Conservation (phyloP, 53 echinoderm and acorn worm species). For the Luidia sarsii region DNA sequence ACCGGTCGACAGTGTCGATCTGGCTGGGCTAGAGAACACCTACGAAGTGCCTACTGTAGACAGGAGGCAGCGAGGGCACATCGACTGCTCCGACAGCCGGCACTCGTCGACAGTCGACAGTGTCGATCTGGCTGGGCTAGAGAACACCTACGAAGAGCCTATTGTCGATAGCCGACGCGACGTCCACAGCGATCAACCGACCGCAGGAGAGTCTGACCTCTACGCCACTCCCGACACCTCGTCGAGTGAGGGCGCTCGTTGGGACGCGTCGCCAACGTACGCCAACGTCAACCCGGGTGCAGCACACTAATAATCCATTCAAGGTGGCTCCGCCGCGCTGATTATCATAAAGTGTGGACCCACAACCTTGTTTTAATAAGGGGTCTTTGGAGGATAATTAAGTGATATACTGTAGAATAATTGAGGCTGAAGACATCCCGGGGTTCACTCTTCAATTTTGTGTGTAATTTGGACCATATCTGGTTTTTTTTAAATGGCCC, state of each 20-base stretch:
- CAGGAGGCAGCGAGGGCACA: neutral
- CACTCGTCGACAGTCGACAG: neutral
- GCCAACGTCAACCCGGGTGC: constrained; percentile 8
- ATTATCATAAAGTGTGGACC: constrained; percentile 8
- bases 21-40: constrained; percentile 21
- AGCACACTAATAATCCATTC: neutral
- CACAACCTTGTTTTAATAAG: constrained; percentile 15
- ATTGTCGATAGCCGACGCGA: no score
- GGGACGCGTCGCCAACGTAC: neutral
- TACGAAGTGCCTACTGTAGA: no score
- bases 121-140: neutral
- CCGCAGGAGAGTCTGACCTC: neutral
- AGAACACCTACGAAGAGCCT: constrained; percentile 42
- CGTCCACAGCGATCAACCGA: neutral
- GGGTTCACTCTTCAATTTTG: no score
- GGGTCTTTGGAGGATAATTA: constrained; percentile 25
- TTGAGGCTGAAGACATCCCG: no score
- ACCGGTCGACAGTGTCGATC: neutral
- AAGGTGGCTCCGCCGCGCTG: neutral
- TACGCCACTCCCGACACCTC: constrained; percentile 15
- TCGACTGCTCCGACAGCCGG: neutral
- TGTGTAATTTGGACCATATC: no score
- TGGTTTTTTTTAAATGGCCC: no score
- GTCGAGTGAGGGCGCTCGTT: neutral
- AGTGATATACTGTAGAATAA: no score